Evolutionary conservation across 1,140 invertebrate species (phyloP).

Genomic region (Pseudomyrmex pallidus): DNA sequence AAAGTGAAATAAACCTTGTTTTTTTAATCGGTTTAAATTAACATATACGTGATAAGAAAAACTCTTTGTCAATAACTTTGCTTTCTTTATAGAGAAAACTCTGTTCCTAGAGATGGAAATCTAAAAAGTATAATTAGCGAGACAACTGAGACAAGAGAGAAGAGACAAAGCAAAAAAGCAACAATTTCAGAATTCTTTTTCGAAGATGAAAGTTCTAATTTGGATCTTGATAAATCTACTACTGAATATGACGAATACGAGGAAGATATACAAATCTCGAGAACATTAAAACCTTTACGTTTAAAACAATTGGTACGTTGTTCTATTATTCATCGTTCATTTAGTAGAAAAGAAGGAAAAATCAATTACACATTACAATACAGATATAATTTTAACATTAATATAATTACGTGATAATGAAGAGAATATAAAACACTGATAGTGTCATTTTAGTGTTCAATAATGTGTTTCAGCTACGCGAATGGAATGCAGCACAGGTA

Average conservation of each 20-base stretch:
- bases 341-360: not conserved
- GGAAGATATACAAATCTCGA: slow-evolving; percentile 36
- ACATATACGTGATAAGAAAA: not conserved
- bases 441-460: not conserved
- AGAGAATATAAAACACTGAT: not conserved
- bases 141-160: not conserved
- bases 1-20: not conserved
- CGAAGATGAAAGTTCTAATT: not conserved
- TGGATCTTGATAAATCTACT: not conserved
- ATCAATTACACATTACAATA: not conserved
- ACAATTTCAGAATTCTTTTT: not conserved
- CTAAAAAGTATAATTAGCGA: not conserved
- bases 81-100: not conserved
- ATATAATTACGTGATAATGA: not conserved
- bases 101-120: not conserved
- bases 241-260: slow-evolving; percentile 70
- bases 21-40: not conserved
- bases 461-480: slow-evolving; percentile 52
- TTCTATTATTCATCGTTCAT: not conserved
- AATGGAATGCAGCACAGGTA: slow-evolving; percentile 59
- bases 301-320: slow-evolving; percentile 34
- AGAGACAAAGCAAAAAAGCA: not conserved
- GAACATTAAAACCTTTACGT: slow-evolving; percentile 15
- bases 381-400: not conserved
- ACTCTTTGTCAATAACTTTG: slow-evolving; percentile 1